Percentiles rank a stretch among this genome's conserved stretches.
phyloP scores from a whole-genome alignment of 2,888 invertebrate species.

The Parnassius mnemosyne region DNA sequence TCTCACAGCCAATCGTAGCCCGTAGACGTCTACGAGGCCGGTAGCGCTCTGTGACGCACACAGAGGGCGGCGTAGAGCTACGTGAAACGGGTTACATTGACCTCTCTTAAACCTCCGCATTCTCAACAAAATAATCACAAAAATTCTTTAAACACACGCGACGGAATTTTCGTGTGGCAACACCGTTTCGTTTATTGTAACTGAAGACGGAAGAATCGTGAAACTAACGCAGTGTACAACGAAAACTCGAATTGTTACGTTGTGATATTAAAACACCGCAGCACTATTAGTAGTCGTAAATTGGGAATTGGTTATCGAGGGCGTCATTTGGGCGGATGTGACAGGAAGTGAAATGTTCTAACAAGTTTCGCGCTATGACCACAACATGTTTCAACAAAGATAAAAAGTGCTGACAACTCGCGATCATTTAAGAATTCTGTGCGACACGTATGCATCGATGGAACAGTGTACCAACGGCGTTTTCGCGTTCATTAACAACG shows the following conservation, averaged over 20 bases:
- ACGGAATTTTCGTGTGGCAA: conserved; percentile 21
- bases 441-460: conserved; percentile 11
- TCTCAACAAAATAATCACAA: conserved; percentile 37
- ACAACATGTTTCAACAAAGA: conserved; percentile 3
- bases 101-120: conserved; percentile 55
- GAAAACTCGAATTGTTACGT: conserved; percentile 6
- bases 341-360: conserved; percentile 3
- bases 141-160: conserved; percentile 15
- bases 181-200: conserved; percentile 15
- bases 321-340: conserved; percentile 27
- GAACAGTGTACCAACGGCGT: conserved; percentile 4
- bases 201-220: conserved; percentile 3
- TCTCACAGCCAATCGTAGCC: conserved; percentile 53
- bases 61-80: conserved; percentile 62
- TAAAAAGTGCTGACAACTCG: conserved; percentile 12
- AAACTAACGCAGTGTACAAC: conserved; percentile 6
- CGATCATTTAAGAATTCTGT: conserved; percentile 1
- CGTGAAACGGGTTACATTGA: conserved; percentile 57
- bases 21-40: conserved; percentile 69
- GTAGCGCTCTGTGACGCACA: conserved; percentile 68
- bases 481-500: conserved; percentile 5
- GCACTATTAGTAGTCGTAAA: conserved; percentile 18
- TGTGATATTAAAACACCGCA: conserved; percentile 17
- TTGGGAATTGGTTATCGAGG: conserved; percentile 26
- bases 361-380: conserved; percentile 13